Evolutionary conservation across 30 jellyfish, hydroid and myxozoan genomes (phyloP).

Genomic region (Chrysaora quinquecirrha): DNA sequence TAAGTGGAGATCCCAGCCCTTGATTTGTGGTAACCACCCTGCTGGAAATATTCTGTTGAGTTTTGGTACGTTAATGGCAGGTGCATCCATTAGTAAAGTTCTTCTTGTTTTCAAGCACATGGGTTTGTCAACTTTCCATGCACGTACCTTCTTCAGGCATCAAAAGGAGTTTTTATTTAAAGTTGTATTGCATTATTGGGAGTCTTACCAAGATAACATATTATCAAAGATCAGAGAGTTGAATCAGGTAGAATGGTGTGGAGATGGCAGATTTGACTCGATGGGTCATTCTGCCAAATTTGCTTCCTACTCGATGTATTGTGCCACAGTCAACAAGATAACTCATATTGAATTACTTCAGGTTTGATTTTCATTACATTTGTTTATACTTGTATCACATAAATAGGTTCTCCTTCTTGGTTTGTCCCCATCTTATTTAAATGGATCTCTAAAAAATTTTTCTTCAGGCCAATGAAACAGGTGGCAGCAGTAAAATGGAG

Average conservation of each 20-base stretch:
- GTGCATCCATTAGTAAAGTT: conserved; percentile 39
- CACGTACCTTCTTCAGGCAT: conserved; percentile 43
- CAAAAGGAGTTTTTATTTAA: conserved; percentile 46
- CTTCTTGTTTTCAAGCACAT: conserved; percentile 37
- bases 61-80: conserved; percentile 34
- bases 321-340: conserved; percentile 9
- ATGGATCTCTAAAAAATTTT: not conserved
- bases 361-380: not conserved
- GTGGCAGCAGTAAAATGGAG: conserved; percentile 1
- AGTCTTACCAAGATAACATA: not conserved
- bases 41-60: conserved; percentile 56
- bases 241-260: conserved; percentile 32
- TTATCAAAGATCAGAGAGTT: not conserved
- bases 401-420: not conserved
- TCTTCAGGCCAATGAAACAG: conserved; percentile 2
- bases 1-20: conserved; percentile 39
- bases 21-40: conserved; percentile 20
- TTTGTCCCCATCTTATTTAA: not conserved
- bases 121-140: conserved; percentile 35
- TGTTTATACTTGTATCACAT: not conserved
- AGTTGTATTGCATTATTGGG: conserved; percentile 29
- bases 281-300: conserved; percentile 61
- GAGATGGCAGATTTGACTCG: conserved; percentile 63
- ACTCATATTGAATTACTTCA: conserved; percentile 25
- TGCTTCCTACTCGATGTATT: conserved; percentile 28